Conservation (phyloP, 2,888 invertebrate species). For the Caenorhabditis wallacei region DNA sequence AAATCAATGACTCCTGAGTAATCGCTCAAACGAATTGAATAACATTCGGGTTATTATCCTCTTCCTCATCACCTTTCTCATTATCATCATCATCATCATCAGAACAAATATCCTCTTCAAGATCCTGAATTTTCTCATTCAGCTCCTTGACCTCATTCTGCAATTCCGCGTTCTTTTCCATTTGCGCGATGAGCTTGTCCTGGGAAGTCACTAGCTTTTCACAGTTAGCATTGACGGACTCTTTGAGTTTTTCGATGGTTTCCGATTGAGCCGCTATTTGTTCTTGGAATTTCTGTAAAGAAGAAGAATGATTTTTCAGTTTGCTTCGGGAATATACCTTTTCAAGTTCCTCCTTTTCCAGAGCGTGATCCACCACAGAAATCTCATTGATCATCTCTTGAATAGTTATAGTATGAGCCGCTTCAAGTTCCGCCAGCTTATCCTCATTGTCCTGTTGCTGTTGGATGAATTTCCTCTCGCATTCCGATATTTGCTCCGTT, state of each 20-base stretch:
- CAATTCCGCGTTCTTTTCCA: constrained; percentile 20
- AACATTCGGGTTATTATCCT: neutral
- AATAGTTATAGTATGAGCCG: too few relatives aligned
- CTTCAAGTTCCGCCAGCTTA: too few relatives aligned
- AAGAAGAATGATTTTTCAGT: neutral
- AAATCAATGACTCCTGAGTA: neutral
- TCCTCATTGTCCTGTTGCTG: too few relatives aligned
- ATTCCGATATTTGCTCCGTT: neutral
- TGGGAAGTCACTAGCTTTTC: neutral
- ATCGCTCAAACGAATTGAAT: constrained; percentile 22
- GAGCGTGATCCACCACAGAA: too few relatives aligned
- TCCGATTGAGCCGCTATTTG: neutral
- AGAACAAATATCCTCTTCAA: constrained; percentile 1
- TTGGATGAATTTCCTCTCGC: too few relatives aligned
- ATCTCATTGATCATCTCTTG: too few relatives aligned
- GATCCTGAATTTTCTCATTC: neutral
- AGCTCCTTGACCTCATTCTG: neutral
- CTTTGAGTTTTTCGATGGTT: neutral
- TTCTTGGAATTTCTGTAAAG: neutral
- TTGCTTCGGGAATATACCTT: too few relatives aligned
- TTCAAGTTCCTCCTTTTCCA: too few relatives aligned
- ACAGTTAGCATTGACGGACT: neutral
- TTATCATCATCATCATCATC: too few relatives aligned
- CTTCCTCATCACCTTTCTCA: too few relatives aligned
- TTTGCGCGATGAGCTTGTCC: constrained; percentile 1